A percentile compares a stretch with the other conserved stretches of the same genome.
Conservation (phyloP, 1,140 invertebrate species). For the Drosophila trapezifrons region DNA sequence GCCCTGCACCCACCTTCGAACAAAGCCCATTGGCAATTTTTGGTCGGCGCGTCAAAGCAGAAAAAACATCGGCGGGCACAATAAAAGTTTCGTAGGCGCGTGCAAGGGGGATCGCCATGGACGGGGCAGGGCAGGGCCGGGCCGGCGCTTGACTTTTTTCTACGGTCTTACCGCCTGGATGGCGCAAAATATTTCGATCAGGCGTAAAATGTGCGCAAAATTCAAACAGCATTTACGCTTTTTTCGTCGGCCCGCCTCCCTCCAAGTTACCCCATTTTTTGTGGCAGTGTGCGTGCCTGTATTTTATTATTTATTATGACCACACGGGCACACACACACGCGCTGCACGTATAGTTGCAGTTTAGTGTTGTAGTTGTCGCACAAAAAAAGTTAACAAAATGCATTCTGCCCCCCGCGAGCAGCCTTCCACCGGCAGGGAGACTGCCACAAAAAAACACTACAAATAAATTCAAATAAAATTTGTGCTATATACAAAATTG, state of each 20-base stretch:
- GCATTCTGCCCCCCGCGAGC: constrained; percentile 17
- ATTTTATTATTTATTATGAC: constrained; percentile 80
- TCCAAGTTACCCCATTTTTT: constrained; percentile 23
- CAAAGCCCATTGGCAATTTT: constrained; percentile 76
- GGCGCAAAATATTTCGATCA: constrained; percentile 80
- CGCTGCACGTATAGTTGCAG: constrained; percentile 29
- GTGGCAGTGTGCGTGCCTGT: constrained; percentile 59
- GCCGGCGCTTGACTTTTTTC: constrained; percentile 63
- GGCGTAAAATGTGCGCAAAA: constrained; percentile 83
- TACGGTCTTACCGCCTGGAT: constrained; percentile 40
- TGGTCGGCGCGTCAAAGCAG: constrained; percentile 76
- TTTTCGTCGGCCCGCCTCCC: constrained; percentile 3
- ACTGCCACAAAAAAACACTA: constrained; percentile 58
- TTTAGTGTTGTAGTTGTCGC: constrained; percentile 64
- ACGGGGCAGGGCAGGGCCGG: neutral
- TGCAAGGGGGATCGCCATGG: constrained; percentile 9
- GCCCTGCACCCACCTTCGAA: no score
- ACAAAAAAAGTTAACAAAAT: constrained; percentile 75
- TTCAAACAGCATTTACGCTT: constrained; percentile 68
- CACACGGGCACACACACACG: constrained; percentile 50
- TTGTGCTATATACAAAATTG: constrained; percentile 69
- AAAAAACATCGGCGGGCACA: constrained; percentile 74
- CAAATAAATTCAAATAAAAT: constrained; percentile 81
- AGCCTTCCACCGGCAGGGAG: neutral
- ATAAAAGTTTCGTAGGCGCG: constrained; percentile 71